Base-by-base conservation (phyloP, 2,797 vertebrate genomes). In the Bucorvus abyssinicus region DNA sequence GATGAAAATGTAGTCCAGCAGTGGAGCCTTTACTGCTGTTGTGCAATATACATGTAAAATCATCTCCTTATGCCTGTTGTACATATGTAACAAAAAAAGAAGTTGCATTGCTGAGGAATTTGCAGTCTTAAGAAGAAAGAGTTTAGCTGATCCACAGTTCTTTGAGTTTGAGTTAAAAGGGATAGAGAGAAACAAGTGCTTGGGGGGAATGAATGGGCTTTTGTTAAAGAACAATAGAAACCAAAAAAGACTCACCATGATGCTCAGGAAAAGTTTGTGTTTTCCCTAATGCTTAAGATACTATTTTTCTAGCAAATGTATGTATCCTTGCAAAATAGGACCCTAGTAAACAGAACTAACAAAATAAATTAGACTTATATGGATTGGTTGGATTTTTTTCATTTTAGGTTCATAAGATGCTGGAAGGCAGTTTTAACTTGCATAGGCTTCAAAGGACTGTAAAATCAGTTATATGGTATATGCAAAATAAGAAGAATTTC, bases 401-500 rank as follows among this genome's bases (percentile, higher is more conserved):
- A 56, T 69, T 71, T 52, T 61, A 65, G 24, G 18, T 83, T 30
- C 45, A 9, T 65, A 84, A 82, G 42, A 44, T 44, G 69, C 84
- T 32, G 75, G 36, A 70, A 90, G 84, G 84, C 55, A 85, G 26
- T 89, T 96, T 90, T 92, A 70, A 29, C 49, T 91, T 89, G 57
- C 64, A 55, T 13, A 55, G 10, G 7, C 89, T 96, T 96, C 81
- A 95, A 88, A 94, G 70, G 70, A 34, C 49, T 94, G 14, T 85
- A 67, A 67, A 85, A 81, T 71, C 20, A 47, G 47, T 69, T 89
- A 50, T 44, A 81, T 32, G 26, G 29, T 87, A 26, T 49, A 94
- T 95, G 87, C 82, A 92, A 94, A 95, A 71, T 85, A 93, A 92
- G 91, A 90, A 87, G 93, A 77, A 50, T 80, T 96, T 91, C 91